phyloP scores from a whole-genome alignment of 2,888 invertebrate genomes.

The Harpagoxenus sublaevis region DNA sequence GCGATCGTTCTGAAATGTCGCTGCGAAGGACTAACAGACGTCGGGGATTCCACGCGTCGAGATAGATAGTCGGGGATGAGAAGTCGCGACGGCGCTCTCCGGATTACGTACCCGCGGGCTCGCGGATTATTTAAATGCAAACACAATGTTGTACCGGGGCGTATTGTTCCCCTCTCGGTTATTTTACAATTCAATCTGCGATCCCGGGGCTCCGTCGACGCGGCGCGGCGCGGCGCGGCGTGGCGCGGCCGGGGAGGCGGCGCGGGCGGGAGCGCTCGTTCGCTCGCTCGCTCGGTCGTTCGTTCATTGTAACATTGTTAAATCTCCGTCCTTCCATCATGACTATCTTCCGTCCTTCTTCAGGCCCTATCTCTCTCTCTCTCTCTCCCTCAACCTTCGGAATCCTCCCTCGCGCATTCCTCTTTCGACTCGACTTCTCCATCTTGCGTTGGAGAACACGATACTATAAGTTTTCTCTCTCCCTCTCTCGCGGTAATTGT shows the following conservation, averaged over 20 bases:
- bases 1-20: conserved; percentile 35
- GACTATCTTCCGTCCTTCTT: conserved; percentile 70
- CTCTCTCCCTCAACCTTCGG: not conserved
- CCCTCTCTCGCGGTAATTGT: conserved; percentile 78
- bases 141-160: conserved; percentile 84
- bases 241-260: conserved; percentile 33
- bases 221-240: conserved; percentile 24
- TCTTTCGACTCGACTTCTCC: conserved; percentile 7
- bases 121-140: conserved; percentile 86
- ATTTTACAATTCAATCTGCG: conserved; percentile 86
- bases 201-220: conserved; percentile 72
- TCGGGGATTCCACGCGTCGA: conserved; percentile 28
- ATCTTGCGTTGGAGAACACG: not conserved
- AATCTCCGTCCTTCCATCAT: conserved; percentile 83
- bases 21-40: not conserved
- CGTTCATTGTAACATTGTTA: conserved; percentile 84
- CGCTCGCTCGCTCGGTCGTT: conserved; percentile 66
- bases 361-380: conserved; percentile 19
- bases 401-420: conserved; percentile 68
- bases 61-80: conserved; percentile 51
- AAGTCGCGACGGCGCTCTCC: conserved; percentile 60
- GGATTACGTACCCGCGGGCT: conserved; percentile 73
- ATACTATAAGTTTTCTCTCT: not conserved
- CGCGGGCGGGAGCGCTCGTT: conserved; percentile 27
- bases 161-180: conserved; percentile 84